These are phyloP conservation scores for Oscheius onirici DNA, from an alignment of 2,888 invertebrate genomes.

Conservation along the genomic window DNA sequence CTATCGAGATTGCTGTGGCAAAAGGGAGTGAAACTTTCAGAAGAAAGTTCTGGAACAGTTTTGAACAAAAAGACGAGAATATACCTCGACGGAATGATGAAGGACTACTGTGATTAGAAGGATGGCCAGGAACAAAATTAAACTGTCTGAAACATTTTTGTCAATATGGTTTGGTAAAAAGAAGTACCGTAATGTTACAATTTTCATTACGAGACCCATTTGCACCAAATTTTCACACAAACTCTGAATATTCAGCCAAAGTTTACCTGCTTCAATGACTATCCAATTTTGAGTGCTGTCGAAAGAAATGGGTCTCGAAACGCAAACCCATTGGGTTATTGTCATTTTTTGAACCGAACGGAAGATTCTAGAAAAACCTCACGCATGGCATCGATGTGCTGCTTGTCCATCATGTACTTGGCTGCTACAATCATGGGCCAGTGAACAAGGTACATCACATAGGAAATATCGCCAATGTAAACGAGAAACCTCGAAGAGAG, in stretches of 20 bases:
- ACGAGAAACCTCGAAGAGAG: conserved; percentile 5
- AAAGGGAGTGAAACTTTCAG: background rate
- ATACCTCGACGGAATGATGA: conserved; percentile 3
- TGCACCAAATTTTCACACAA: too few species aligned
- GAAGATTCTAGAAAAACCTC: too few species aligned
- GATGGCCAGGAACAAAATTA: background rate
- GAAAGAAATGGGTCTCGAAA: too few species aligned
- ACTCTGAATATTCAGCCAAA: too few species aligned
- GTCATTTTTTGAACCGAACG: too few species aligned
- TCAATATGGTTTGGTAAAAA: background rate
- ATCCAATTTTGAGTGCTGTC: too few species aligned
- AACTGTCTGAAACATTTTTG: background rate
- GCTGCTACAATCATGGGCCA: conserved; percentile 14
- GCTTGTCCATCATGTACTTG: conserved; percentile 12
- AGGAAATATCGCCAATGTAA: conserved; percentile 25
- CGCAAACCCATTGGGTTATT: too few species aligned
- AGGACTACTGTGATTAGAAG: background rate
- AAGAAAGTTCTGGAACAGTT: background rate
- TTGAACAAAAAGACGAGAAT: background rate
- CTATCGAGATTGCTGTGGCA: background rate
- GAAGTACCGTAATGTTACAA: too few species aligned
- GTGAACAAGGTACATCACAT: conserved; percentile 13
- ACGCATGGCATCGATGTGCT: background rate
- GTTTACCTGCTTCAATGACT: too few species aligned
- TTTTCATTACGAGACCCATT: too few species aligned